phyloP scores from a whole-genome alignment of 2,113 vertebrate species.

The Orientallactaga bullata region DNA sequence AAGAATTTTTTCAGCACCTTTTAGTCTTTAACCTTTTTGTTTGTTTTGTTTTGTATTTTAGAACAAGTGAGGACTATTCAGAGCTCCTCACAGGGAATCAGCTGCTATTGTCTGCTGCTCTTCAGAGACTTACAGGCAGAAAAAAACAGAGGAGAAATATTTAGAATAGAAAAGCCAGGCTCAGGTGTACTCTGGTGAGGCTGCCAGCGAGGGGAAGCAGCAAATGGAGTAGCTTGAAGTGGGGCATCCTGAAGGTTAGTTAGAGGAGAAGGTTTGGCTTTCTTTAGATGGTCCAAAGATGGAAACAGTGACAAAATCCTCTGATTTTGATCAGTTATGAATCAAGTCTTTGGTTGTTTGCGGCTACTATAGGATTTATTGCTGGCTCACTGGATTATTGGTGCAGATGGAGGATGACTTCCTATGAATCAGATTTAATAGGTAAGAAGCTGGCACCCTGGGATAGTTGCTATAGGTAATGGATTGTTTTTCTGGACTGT shows the following conservation, averaged over 20 bases:
- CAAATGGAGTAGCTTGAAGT: neutral
- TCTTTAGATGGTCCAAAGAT: slow-evolving; percentile 7
- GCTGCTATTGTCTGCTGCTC: neutral
- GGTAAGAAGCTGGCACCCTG: neutral
- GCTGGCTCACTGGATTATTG: neutral
- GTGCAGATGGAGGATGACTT: neutral
- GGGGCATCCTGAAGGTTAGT: neutral
- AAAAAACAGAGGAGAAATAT: neutral
- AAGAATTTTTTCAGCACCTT: neutral
- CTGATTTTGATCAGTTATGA: neutral
- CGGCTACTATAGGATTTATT: neutral
- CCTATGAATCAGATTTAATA: neutral
- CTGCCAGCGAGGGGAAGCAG: neutral
- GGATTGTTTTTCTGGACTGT: neutral
- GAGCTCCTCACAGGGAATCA: neutral
- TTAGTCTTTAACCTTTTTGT: neutral
- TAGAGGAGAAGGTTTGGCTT: neutral
- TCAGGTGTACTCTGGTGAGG: too few species aligned
- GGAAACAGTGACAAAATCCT: neutral
- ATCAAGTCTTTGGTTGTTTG: neutral
- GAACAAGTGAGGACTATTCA: neutral
- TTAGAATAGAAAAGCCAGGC: neutral
- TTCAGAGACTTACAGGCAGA: neutral
- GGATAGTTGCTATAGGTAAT: neutral
- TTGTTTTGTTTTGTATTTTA: too few species aligned